Percentiles rank a stretch among this genome's conserved stretches.
These are phyloP conservation scores for Excalfactoria chinensis DNA, from an alignment of 2,113 vertebrate genomes.

Conservation along the genomic window DNA sequence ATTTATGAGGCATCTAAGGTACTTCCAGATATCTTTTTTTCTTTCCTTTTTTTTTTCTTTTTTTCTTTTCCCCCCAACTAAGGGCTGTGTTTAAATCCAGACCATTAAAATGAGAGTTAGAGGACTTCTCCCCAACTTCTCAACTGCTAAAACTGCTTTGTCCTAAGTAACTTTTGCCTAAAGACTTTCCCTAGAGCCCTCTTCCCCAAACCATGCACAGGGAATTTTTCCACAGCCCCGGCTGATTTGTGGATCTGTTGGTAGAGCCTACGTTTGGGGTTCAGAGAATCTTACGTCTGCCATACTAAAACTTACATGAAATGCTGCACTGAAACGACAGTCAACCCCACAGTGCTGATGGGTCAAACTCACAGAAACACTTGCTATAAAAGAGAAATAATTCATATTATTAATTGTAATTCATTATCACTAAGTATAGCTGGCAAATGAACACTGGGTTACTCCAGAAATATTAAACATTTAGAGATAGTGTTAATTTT, in stretches of 20 bases:
- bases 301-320: not conserved
- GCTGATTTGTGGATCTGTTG: not conserved
- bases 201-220: not conserved
- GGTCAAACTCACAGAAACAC: not conserved
- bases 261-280: not conserved
- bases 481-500: not conserved
- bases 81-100: not conserved
- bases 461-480: not conserved
- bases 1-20: not conserved
- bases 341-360: rapidly evolving
- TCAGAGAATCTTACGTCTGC: not conserved
- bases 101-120: not conserved
- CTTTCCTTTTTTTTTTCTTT: not conserved
- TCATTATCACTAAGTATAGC: not conserved
- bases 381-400: not conserved
- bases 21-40: not conserved
- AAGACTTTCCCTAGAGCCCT: not conserved
- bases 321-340: not conserved
- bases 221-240: not conserved
- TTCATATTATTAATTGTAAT: no score
- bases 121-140: not conserved
- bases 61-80: not conserved
- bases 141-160: not conserved
- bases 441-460: not conserved
- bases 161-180: not conserved